Base-by-base conservation (phyloP, 2,888 invertebrate species). In the Athalia cordata region DNA sequence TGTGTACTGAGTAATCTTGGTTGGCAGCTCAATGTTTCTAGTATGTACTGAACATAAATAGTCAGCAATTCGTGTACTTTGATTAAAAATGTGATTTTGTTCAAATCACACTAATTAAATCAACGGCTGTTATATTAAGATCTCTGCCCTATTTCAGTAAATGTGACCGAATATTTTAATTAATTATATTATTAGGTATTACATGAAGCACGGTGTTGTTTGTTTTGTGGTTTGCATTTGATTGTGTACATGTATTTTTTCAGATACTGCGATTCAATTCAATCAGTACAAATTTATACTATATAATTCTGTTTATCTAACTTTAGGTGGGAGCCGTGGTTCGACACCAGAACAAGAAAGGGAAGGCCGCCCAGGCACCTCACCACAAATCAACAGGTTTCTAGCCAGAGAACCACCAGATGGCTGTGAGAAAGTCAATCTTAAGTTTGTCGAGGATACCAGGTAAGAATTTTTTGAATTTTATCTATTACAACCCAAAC, bases 371-470 rank as follows among this genome's bases (percentile, higher is more conserved):
- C 88, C 91, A 79, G 95, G 95, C 77, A 95, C 96, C 79, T 96
- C 96, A 81, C 96, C 96, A 59, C 95, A 95, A 89, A 96, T 96
- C 88, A 96, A 96, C 90, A 93, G 94, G 87, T 96, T 96, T 90
- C 92, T 96, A 87, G 96, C 96, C 59, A 92, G 97, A 76, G 96
- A 96, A 90, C 97, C 97, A 74, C 97, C 97, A 45, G 96, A 97
- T 92, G 97, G 97, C 87, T 97, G 96, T 92, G 96, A 97, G 92
- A 95, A 95, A 91, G 95, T 95, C 82, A 94, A 93, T 88, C 92
- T 95, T 81, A 95, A 94, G 90, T 93, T 93, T 82, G 91, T 92
- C 78, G 93, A 93, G 87, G 93, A 93, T 87, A 90, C 90, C 84
- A 92, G 92, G 93, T 92, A 86, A 86, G 62, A 75, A 84, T 72